Percentiles rank a stretch among this genome's conserved stretches.
phyloP scores from a whole-genome alignment of 2,888 invertebrate genomes.

The Altica lythri region DNA sequence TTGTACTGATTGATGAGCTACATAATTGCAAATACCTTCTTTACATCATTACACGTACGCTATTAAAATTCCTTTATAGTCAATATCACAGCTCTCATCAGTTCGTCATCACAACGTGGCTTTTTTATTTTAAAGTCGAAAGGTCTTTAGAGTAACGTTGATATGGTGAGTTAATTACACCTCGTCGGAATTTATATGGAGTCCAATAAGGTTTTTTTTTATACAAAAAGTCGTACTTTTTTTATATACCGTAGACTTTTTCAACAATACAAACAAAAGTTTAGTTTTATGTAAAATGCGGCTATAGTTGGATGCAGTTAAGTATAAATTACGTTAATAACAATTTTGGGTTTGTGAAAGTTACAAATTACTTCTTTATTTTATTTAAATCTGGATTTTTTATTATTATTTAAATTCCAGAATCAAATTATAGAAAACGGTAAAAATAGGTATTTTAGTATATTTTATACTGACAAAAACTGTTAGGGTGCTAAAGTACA shows the following conservation, averaged over 20 bases:
- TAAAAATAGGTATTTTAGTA: too few species aligned
- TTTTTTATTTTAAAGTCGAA: constrained; percentile 6
- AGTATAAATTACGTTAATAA: too few species aligned
- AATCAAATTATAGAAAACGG: too few species aligned
- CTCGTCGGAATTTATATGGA: background rate
- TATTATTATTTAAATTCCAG: too few species aligned
- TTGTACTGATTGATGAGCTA: constrained; percentile 34
- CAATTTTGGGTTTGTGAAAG: too few species aligned
- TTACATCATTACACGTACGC: constrained; percentile 34
- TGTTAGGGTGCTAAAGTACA: too few species aligned
- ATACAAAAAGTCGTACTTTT: background rate
- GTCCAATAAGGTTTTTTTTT: constrained; percentile 6
- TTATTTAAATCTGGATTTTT: too few species aligned
- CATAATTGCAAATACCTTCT: constrained; percentile 37
- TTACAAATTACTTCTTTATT: too few species aligned
- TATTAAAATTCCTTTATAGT: constrained; percentile 34
- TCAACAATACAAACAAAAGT: background rate
- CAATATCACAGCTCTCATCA: constrained; percentile 21
- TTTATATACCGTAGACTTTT: too few species aligned
- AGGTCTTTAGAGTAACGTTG: constrained; percentile 5
- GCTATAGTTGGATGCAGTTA: too few species aligned
- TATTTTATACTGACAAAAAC: too few species aligned
- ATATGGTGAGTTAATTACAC: constrained; percentile 15
- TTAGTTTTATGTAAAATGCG: too few species aligned
- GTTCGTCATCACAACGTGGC: constrained; percentile 7